Evolutionary conservation across 2,113 vertebrate genomes (phyloP).

Genomic region (Platichthys flesus): DNA sequence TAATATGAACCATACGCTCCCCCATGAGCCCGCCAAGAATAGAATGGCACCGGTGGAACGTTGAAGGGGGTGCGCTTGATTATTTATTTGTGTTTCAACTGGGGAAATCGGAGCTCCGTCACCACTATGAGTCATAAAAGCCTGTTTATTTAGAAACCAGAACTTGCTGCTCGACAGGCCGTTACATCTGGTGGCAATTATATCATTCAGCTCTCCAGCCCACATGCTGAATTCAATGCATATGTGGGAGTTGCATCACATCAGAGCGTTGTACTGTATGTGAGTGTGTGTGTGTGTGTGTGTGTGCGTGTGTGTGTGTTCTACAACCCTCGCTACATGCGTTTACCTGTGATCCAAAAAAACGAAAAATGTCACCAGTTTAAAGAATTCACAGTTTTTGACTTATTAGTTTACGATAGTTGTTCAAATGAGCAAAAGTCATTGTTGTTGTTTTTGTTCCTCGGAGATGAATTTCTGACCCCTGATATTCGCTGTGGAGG

Average conservation of each 20-base stretch:
- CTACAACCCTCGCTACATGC: slow-evolving; percentile 11
- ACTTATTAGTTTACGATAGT: slow-evolving; percentile 3
- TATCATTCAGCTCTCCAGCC: slow-evolving; percentile 60
- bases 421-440: background rate
- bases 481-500: slow-evolving; percentile 5
- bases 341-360: slow-evolving; percentile 38
- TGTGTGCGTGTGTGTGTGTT: slow-evolving; percentile 24
- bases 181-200: slow-evolving; percentile 82
- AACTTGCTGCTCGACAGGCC: slow-evolving; percentile 76
- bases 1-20: slow-evolving; percentile 77
- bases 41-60: slow-evolving; percentile 62
- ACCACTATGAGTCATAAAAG: slow-evolving; percentile 79
- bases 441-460: background rate
- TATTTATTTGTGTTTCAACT: slow-evolving; percentile 84
- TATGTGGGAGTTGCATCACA: slow-evolving; percentile 69
- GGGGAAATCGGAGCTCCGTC: slow-evolving; percentile 76
- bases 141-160: slow-evolving; percentile 83
- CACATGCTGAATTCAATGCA: slow-evolving; percentile 68
- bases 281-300: slow-evolving; percentile 9
- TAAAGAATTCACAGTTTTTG: slow-evolving; percentile 5
- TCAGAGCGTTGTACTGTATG: slow-evolving; percentile 24
- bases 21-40: slow-evolving; percentile 57
- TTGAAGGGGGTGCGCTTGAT: slow-evolving; percentile 68
- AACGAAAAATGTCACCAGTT: background rate
- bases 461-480: slow-evolving; percentile 14